Evolutionary conservation across 2,797 vertebrate species (phyloP), one percentile per base, ranked within the genome.

Genomic region (Sciaenops ocellatus): DNA sequence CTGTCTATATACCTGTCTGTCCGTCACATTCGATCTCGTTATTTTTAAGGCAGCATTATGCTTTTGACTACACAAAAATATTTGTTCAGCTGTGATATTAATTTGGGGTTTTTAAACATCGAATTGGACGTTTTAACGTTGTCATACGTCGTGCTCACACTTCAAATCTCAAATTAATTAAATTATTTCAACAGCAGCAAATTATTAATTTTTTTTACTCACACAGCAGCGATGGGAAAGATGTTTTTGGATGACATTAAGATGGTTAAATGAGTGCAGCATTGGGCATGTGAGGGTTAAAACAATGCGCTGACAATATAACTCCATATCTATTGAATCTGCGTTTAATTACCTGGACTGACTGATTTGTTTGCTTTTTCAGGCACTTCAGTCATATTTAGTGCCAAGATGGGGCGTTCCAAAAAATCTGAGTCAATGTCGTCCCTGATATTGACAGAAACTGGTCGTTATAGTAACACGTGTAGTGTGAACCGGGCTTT

Each of bases 141-240:
- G 54, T 22, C 30, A 41, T 57, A n/a, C 13, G 22, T 34, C 5
- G 22, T 6, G 8, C 7, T 47, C 28, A 47, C 16, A 17, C 7
- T 26, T 2, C 0, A 0, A 8, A 47, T 41, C 22, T 42, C 0
- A 20, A 18, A 52, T 52, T 28, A 28, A 47, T 50, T 42, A 0
- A 41, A 42, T 68, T 1, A n/a, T 41, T 54, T 60, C 0, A 55
- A 34, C 34, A 34, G 34, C 34, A 8, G 30, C 30, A 34, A 34
- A 7, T 34, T 34, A 34, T 34, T 8, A 34, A 34, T n/a, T n/a
- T 34, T 8, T 34, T 1, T 34, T 34, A 34, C 34, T 34, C 34
- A 34, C 34, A 34, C 7, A 26, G 22, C 17, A 20, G 1, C 30
- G 26, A 38, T 44, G 34, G 34, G 22, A n/a, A 18, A 34, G 15